Evolutionary conservation across 2,888 invertebrate genomes (phyloP), one percentile per base, ranked within the genome.

Genomic region (Xestia ashworthii): DNA sequence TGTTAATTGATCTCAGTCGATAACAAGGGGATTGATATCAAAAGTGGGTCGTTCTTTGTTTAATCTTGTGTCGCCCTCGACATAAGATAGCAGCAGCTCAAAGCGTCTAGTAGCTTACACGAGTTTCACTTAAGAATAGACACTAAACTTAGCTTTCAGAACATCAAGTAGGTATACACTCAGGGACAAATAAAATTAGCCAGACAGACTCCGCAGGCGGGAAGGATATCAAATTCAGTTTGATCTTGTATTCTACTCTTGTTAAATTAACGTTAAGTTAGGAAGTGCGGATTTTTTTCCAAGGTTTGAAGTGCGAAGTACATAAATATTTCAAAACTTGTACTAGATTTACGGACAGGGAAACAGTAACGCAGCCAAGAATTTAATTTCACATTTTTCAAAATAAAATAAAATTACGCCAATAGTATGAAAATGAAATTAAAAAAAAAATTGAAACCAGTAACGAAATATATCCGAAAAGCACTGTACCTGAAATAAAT

Each of bases 321-420:
- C n/a, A 60, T 66, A 19, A 41, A 76, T 50, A 69, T 77, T 44
- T 55, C 3, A 55, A 46, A 46, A 22, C 48, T 22, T 16, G 9
- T 53, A n/a, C n/a, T n/a, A 19, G 68, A 25, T 46, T 19, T 69
- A 38, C 16, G 22, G 19, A 46, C 19, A 9, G 11, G 6, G 44
- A 73, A 38, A 66, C 12, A 1, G 50, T 32, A 32, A 44, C 11
- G 44, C 19, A 41, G 50, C 11, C 46, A 67, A 60, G 16, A 79
- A 62, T 79, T 67, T 73, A 46, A 73, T 78, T 60, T 72, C 66
- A 53, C 44, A 16, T 73, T 80, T 75, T 58, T 50, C 32, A 69
- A 75, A 70, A 65, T 60, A 60, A 74, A 74, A 80, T 66, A 53
- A 71, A 71, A 60, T 38, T 38, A 16, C 16, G 1, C 22, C 38